These are phyloP conservation scores for Rhopalosiphum nymphaeae DNA, from an alignment of 2,888 invertebrate genomes.

Conservation along the genomic window DNA sequence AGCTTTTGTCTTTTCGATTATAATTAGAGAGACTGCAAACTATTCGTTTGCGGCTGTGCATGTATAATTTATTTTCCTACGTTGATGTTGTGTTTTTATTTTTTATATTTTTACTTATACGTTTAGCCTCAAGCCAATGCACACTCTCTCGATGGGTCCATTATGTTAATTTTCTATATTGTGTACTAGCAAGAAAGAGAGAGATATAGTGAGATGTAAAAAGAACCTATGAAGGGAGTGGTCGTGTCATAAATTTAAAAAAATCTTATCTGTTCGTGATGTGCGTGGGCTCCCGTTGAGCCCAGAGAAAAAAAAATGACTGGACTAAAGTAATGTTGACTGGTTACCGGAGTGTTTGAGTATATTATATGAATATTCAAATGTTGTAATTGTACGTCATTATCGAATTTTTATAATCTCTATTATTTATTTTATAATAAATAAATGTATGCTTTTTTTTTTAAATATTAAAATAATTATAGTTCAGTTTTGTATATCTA, in stretches of 20 bases:
- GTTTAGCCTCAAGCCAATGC: not conserved
- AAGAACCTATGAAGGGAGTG: constrained; percentile 1
- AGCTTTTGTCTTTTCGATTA: constrained; percentile 29
- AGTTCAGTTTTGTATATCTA: not conserved
- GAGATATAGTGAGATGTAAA: not conserved
- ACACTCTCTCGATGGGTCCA: constrained; percentile 15
- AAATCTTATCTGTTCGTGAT: constrained; percentile 35
- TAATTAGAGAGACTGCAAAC: not conserved
- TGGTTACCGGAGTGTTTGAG: not conserved
- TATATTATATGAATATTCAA: constrained; percentile 21
- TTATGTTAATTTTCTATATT: constrained; percentile 46
- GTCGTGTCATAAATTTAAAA: constrained; percentile 37
- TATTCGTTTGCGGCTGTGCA: not conserved
- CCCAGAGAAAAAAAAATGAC: constrained; percentile 14
- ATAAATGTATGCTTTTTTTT: not conserved
- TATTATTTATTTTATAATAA: not conserved
- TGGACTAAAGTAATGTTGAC: constrained; percentile 16
- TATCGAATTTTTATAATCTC: not conserved
- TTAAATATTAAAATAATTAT: not conserved
- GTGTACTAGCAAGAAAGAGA: not conserved
- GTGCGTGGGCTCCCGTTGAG: constrained; percentile 26
- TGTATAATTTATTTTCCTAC: not conserved
- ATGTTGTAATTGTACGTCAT: not conserved
- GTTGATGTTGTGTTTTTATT: not conserved
- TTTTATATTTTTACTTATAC: constrained; percentile 23